Evolutionary conservation across 92 coral and sea anemone genomes (phyloP).

Genomic region (Heteractis magnifica): DNA sequence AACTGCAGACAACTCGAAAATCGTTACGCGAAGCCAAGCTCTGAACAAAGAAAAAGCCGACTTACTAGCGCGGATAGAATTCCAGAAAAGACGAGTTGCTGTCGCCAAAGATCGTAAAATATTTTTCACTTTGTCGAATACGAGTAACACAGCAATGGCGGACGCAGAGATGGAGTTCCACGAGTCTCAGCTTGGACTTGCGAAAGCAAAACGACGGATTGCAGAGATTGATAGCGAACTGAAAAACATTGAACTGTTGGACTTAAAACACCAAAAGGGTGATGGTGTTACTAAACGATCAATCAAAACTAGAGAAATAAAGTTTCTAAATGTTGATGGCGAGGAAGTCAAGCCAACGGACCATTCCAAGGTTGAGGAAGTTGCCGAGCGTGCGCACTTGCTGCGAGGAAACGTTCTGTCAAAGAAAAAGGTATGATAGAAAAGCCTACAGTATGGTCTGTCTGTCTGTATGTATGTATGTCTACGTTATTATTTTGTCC

Average conservation of each 20-base stretch:
- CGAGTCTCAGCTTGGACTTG: conserved; percentile 80
- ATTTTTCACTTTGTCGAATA: conserved; percentile 67
- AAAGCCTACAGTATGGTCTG: background rate
- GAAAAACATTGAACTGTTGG: conserved; percentile 68
- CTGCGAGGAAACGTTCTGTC: conserved; percentile 73
- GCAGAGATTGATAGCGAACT: conserved; percentile 87
- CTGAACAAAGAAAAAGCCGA: conserved; percentile 76
- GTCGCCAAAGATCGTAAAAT: conserved; percentile 93
- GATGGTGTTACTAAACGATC: conserved; percentile 47
- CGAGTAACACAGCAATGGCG: conserved; percentile 69
- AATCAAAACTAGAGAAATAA: conserved; percentile 34
- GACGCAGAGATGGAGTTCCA: conserved; percentile 90
- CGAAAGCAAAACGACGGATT: conserved; percentile 82
- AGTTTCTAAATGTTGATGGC: conserved; percentile 25
- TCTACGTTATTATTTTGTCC: too few relatives aligned
- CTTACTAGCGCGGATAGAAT: conserved; percentile 56
- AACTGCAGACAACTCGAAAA: conserved; percentile 14
- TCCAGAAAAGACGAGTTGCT: conserved; percentile 62
- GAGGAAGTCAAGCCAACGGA: conserved; percentile 26
- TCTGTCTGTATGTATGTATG: too few relatives aligned
- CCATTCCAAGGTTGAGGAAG: conserved; percentile 12
- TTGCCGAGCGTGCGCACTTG: conserved; percentile 37
- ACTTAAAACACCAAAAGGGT: conserved; percentile 51
- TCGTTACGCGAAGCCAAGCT: conserved; percentile 40
- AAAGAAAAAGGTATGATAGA: conserved; percentile 68